A percentile compares a stretch with the other conserved stretches of the same genome.
These are phyloP conservation scores for Tetragonula clypearis DNA, from an alignment of 1,140 invertebrate species.

Conservation along the genomic window DNA sequence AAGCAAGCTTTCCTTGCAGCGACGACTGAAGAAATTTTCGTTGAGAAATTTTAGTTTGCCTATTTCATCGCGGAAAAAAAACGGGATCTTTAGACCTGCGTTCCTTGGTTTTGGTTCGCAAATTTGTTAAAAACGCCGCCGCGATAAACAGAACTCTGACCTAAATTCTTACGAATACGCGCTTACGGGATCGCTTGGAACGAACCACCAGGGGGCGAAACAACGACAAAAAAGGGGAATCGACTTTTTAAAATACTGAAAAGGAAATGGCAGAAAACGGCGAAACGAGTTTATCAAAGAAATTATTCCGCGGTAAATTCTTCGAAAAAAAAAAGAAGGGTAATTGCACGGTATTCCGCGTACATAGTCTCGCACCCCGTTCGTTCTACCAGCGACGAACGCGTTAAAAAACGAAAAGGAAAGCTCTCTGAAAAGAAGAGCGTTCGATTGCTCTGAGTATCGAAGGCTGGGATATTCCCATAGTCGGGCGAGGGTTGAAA, in stretches of 20 bases:
- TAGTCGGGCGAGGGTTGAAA: conserved; percentile 51
- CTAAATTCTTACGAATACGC: neutral
- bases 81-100: neutral
- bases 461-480: conserved; percentile 62
- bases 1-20: neutral
- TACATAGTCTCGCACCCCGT: neutral
- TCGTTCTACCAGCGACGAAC: neutral
- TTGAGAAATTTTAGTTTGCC: neutral
- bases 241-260: conserved; percentile 1
- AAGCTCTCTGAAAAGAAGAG: neutral
- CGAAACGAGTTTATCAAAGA: neutral
- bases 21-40: neutral
- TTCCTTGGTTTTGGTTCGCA: neutral
- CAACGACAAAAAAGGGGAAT: neutral
- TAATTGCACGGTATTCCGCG: neutral
- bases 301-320: neutral
- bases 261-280: neutral
- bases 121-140: neutral
- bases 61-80: neutral
- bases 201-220: neutral
- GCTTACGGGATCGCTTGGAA: neutral
- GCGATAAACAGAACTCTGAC: neutral
- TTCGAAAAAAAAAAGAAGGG: neutral
- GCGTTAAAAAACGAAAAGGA: neutral
- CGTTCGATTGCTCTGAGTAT: conserved; percentile 56